Base-by-base conservation (phyloP, 2,113 vertebrate genomes). In the Ceratotherium simum region DNA sequence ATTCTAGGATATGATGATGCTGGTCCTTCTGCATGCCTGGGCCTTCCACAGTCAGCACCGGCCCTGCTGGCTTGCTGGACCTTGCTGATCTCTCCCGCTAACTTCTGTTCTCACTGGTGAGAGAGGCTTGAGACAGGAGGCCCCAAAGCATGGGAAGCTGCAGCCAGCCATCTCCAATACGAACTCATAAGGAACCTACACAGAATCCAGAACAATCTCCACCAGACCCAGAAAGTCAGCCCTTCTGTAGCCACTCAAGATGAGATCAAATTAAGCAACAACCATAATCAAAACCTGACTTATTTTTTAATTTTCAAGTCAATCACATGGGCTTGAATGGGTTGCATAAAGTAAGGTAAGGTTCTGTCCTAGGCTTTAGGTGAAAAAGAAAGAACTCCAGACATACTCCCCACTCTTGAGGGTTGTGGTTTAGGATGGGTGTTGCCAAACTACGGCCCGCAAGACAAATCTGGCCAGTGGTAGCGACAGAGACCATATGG, bases 251-350 rank as follows among this genome's bases (percentile, higher is more conserved):
- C 60, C 42, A 87, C 27, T 67, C 56, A 73, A 80, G 62, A 58
- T 60, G 46, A 54, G 95, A 83, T 95, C 33, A 65, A 92, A 79
- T 65, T 65, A 87, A 56, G 56, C n/a, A 91, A 67, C 10, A 42
- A 46, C 6, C 4, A 54, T 73, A 88, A 88, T 42, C 23, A 6
- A 83, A 87, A 69, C 33, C 21, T 31, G 60, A 78, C 42, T 69
- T 80, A 29, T 80, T 86, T 76, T 93, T 69, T 20, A 29, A 39
- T 70, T 95, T 95, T 64, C 51, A 88, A 58, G 58, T 87, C 12
- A 23, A 42, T 95, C 72, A 42, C 31, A 3, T 64, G n/a, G 36
- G 42, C 76, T 83, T 75, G 93, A 60, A 79, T 46, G 17, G 9
- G 65, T 79, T 95, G 29, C 10, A 7, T 29, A 56, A n/a, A n/a